These are phyloP conservation scores for Takifugu bimaculatus DNA, from an alignment of 2,113 vertebrate species.

Conservation along the genomic window DNA sequence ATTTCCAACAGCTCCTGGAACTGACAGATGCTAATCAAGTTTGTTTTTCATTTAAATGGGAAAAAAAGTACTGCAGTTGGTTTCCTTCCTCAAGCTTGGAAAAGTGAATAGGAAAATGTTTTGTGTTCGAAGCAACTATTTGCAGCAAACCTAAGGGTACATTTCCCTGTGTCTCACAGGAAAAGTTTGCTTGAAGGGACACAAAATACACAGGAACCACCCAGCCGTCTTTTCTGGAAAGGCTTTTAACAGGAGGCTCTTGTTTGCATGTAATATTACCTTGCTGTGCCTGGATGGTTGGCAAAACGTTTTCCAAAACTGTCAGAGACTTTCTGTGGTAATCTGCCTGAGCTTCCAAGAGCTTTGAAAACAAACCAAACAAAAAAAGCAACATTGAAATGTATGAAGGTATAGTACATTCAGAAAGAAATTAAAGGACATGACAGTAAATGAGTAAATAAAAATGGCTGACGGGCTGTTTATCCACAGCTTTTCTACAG, in stretches of 20 bases:
- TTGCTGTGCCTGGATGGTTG: conserved; percentile 95
- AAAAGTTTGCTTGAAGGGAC: conserved; percentile 20
- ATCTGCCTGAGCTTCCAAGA: conserved; percentile 99
- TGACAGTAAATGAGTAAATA: conserved; percentile 37
- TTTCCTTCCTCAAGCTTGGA: conserved; percentile 1
- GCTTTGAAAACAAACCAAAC: conserved; percentile 75
- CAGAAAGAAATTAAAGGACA: conserved; percentile 26
- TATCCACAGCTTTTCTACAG: conserved; percentile 27
- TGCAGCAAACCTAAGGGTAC: conserved; percentile 4
- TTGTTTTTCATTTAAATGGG: background rate
- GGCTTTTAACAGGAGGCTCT: too few relatives aligned
- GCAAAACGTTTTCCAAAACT: conserved; percentile 93
- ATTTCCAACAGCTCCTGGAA: conserved; percentile 1
- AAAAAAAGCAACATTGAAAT: background rate
- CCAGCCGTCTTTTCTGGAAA: too few relatives aligned
- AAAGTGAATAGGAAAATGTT: conserved; percentile 3
- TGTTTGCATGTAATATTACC: conserved; percentile 71
- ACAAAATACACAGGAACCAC: conserved; percentile 12
- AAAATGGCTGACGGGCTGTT: conserved; percentile 13
- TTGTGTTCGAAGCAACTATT: conserved; percentile 7
- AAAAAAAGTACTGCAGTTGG: conserved; percentile 9
- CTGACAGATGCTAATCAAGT: background rate
- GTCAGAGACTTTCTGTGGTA: conserved; percentile 98
- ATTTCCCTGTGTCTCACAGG: background rate
- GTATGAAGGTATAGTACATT: conserved; percentile 4